These are phyloP conservation scores for Caenorhabditis elegans DNA, from an alignment of 1,140 invertebrate genomes.

Conservation along the genomic window DNA sequence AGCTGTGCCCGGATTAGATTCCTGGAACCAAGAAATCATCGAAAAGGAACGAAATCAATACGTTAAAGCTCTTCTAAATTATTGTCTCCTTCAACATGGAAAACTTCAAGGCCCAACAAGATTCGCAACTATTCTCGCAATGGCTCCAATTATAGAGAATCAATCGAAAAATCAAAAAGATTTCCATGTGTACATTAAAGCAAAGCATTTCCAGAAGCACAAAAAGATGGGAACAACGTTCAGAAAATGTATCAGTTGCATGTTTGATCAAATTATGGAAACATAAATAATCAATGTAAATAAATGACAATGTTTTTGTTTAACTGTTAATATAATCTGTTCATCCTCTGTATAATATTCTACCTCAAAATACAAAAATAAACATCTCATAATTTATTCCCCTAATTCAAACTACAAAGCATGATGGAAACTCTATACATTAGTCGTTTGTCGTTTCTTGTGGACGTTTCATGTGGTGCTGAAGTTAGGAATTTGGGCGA, in stretches of 20 bases:
- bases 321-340: background rate
- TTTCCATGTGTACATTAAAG: background rate
- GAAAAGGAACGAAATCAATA: constrained; percentile 11
- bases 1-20: background rate
- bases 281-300: background rate
- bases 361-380: background rate
- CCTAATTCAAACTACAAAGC: background rate
- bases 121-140: background rate
- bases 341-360: background rate
- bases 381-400: no score
- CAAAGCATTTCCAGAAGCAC: background rate
- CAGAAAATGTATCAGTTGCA: background rate
- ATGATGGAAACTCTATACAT: no score
- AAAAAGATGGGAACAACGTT: background rate
- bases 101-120: background rate
- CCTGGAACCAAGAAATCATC: background rate
- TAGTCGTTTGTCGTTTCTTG: no score
- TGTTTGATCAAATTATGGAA: background rate
- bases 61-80: background rate
- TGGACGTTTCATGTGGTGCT: no score
- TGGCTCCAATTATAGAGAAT: background rate
- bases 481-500: no score
- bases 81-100: background rate
- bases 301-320: background rate
- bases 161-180: constrained; percentile 1